Evolutionary conservation across 2,797 vertebrate species (phyloP).

Genomic region (Hozukius guyotensis): DNA sequence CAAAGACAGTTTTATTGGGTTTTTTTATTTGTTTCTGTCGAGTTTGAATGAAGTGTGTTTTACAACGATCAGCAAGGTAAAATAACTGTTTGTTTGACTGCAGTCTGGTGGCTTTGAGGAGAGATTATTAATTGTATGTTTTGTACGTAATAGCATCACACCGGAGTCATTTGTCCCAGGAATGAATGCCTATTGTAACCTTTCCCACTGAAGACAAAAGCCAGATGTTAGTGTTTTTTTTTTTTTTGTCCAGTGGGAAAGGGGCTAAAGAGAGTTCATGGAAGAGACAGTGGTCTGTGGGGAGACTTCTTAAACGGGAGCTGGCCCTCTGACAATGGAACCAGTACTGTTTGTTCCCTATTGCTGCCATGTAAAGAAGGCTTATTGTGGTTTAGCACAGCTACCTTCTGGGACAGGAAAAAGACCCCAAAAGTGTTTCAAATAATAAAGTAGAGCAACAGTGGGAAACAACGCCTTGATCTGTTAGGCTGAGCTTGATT

Average conservation of each 20-base stretch:
- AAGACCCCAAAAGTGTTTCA: neutral
- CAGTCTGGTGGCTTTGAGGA: too few species aligned
- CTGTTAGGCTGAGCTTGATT: neutral
- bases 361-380: neutral
- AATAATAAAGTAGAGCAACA: neutral
- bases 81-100: too few species aligned
- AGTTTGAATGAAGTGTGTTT: too few species aligned
- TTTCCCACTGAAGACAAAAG: neutral
- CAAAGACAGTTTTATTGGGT: too few species aligned
- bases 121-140: too few species aligned
- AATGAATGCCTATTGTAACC: neutral
- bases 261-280: neutral
- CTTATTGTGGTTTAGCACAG: neutral
- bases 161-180: neutral
- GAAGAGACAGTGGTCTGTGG: slow-evolving; percentile 14
- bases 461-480: neutral
- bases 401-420: neutral
- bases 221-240: neutral
- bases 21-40: too few species aligned
- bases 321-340: slow-evolving; percentile 7
- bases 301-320: slow-evolving; percentile 17
- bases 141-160: too few species aligned
- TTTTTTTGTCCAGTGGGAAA: neutral
- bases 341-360: neutral
- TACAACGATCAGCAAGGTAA: too few species aligned